These are phyloP conservation scores for Myotis myotis DNA, from an alignment of 2,797 vertebrate genomes.

Conservation along the genomic window DNA sequence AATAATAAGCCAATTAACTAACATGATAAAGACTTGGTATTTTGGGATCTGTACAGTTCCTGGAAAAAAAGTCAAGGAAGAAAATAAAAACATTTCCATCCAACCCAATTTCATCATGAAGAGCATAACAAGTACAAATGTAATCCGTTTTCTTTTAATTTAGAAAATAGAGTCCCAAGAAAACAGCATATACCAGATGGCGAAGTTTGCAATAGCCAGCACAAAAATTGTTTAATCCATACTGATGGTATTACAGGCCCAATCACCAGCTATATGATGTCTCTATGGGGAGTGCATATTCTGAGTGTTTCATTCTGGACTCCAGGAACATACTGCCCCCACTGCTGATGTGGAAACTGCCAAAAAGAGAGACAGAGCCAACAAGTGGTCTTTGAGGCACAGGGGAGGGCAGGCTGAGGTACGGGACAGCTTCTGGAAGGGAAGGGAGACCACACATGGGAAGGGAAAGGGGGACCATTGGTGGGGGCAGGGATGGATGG, in stretches of 20 bases:
- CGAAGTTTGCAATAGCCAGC: not conserved
- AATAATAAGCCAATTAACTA: not conserved
- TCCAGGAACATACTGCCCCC: not conserved
- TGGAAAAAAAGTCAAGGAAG: not conserved
- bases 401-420: not conserved
- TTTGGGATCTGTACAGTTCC: not conserved
- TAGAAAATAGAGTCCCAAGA: not conserved
- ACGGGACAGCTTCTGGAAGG: not conserved
- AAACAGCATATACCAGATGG: conserved; percentile 16
- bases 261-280: not conserved
- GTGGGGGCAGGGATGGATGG: too few species aligned
- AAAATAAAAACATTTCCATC: not conserved
- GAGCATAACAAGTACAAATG: not conserved
- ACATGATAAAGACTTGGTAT: not conserved
- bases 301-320: not conserved
- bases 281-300: not conserved
- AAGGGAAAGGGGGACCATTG: not conserved
- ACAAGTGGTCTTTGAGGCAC: not conserved
- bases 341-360: not conserved
- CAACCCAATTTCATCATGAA: not conserved
- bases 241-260: not conserved
- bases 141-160: conserved; percentile 2
- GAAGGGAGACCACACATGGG: too few species aligned
- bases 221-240: not conserved
- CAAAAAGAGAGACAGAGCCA: not conserved